Conservation (phyloP, 2,888 invertebrate genomes). For the Mimumesa dahlbomi region DNA sequence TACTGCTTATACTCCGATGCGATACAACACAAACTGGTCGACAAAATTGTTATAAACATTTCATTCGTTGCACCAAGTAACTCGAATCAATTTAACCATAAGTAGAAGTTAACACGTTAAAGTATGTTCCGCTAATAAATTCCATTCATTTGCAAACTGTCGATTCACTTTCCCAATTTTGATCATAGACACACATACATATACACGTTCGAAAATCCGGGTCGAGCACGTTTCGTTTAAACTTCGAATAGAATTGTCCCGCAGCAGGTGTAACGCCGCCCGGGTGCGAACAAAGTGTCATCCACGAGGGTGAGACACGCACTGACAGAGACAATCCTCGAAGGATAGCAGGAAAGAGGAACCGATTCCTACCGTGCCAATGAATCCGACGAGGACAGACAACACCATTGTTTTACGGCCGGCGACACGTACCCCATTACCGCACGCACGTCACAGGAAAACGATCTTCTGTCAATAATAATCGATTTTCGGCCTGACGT, state of each 20-base stretch:
- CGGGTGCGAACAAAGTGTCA: constrained; percentile 61
- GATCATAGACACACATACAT: too few species aligned
- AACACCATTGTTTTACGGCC: constrained; percentile 54
- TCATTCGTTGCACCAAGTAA: too few species aligned
- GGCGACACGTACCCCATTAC: constrained; percentile 49
- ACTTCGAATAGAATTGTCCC: constrained; percentile 1
- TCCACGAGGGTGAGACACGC: constrained; percentile 65
- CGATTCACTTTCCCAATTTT: too few species aligned
- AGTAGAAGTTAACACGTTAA: too few species aligned
- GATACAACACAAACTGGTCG: too few species aligned
- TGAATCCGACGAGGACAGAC: constrained; percentile 43
- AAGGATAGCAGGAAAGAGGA: constrained; percentile 56
- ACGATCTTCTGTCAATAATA: constrained; percentile 61
- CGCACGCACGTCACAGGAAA: constrained; percentile 47
- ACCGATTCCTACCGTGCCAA: constrained; percentile 39
- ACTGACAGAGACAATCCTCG: constrained; percentile 64
- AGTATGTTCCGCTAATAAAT: too few species aligned
- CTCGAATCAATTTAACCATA: too few species aligned
- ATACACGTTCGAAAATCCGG: too few species aligned
- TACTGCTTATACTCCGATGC: too few species aligned
- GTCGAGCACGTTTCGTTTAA: too few species aligned
- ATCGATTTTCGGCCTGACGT: constrained; percentile 49
- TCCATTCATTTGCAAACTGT: too few species aligned
- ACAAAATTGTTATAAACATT: too few species aligned
- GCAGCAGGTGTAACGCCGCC: constrained; percentile 12